Evolutionary conservation across 2,113 vertebrate genomes (phyloP).

Genomic region (Steatornis caripensis): DNA sequence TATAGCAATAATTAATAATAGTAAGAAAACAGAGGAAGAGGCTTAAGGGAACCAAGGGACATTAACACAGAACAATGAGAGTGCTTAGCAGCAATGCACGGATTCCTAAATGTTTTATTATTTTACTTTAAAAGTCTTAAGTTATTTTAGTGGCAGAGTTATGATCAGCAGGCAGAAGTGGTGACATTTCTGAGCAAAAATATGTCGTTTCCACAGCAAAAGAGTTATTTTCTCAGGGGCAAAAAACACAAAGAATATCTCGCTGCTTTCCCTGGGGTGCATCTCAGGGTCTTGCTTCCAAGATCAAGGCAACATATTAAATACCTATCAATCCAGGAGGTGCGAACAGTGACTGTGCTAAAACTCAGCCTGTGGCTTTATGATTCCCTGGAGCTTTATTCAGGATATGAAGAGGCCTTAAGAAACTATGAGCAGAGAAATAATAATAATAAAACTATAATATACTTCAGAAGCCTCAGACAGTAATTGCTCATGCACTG

Average conservation of each 20-base stretch:
- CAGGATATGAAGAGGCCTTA: slow-evolving; percentile 19
- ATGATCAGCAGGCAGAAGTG: background rate
- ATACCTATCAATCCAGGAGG: slow-evolving; percentile 29
- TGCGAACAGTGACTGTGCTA: background rate
- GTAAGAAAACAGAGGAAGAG: background rate
- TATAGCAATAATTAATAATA: background rate
- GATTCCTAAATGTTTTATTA: slow-evolving; percentile 7
- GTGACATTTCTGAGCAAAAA: background rate
- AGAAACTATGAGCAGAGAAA: slow-evolving; percentile 28
- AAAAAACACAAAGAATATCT: background rate
- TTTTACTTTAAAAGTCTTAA: background rate
- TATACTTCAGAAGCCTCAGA: slow-evolving; percentile 8
- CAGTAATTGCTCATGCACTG: slow-evolving; percentile 18
- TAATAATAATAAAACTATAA: slow-evolving; percentile 46
- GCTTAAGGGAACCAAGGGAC: background rate
- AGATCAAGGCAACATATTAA: slow-evolving; percentile 33
- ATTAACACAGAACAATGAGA: background rate
- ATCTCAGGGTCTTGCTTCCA: slow-evolving; percentile 26
- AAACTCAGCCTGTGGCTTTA: slow-evolving; percentile 35
- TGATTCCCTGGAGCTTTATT: slow-evolving; percentile 29
- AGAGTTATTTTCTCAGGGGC: background rate
- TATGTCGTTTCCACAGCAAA: background rate
- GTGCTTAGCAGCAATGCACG: background rate
- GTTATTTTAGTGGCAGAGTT: background rate
- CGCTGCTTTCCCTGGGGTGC: background rate